These are phyloP conservation scores for Hypolimnas misippus DNA, from an alignment of 2,888 invertebrate genomes.

Conservation along the genomic window DNA sequence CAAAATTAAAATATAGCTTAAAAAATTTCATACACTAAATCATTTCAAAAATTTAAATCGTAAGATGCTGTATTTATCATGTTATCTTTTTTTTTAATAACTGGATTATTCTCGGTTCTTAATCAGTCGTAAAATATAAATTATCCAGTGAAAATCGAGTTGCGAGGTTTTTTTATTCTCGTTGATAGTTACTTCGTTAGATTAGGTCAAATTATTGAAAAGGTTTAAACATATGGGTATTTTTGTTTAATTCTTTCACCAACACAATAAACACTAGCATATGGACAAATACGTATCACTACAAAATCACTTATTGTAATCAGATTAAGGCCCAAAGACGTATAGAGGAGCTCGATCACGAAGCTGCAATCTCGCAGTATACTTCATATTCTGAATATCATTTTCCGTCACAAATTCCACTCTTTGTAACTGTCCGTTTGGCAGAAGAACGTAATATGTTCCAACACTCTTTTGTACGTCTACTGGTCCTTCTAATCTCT, in stretches of 20 bases:
- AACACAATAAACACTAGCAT: neutral
- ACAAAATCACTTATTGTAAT: neutral
- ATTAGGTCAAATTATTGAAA: too few species aligned
- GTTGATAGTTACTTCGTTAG: too few species aligned
- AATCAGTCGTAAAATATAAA: too few species aligned
- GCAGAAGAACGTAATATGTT: conserved; percentile 86
- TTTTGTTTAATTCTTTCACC: neutral
- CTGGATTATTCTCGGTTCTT: too few species aligned
- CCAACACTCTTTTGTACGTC: conserved; percentile 81
- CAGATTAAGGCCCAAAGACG: conserved; percentile 58
- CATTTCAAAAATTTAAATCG: too few species aligned
- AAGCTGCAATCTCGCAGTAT: conserved; percentile 83
- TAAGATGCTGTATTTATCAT: too few species aligned
- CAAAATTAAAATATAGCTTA: too few species aligned
- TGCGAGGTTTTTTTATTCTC: too few species aligned
- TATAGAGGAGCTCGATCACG: conserved; percentile 67
- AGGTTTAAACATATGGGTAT: too few species aligned
- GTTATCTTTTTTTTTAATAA: too few species aligned
- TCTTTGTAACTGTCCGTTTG: conserved; percentile 85
- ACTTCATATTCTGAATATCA: conserved; percentile 84
- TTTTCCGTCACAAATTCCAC: conserved; percentile 83
- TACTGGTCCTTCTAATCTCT: conserved; percentile 66
- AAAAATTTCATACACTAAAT: too few species aligned
- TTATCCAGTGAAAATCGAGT: too few species aligned
- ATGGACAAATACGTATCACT: neutral